phyloP scores from a whole-genome alignment of 2,888 invertebrate species.

The Microchrysa polita region DNA sequence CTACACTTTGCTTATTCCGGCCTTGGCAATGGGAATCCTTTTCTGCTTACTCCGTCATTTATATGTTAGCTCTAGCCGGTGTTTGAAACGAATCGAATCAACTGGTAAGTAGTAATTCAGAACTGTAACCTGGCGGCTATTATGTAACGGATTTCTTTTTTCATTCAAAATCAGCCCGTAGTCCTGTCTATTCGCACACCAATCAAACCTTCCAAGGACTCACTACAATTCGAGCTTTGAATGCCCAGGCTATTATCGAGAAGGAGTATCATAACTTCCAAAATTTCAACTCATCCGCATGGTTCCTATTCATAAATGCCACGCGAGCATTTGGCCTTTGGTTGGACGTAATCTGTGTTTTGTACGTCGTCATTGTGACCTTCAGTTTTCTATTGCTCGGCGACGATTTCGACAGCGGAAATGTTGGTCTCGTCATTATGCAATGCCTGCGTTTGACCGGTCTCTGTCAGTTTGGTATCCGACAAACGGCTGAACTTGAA shows the following conservation, averaged over 20 bases:
- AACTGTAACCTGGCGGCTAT: background rate
- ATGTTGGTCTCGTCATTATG: slow-evolving; percentile 77
- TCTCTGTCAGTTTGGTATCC: slow-evolving; percentile 84
- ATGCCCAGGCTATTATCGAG: slow-evolving; percentile 71
- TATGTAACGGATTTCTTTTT: slow-evolving; percentile 50
- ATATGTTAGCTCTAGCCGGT: slow-evolving; percentile 67
- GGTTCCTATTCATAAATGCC: slow-evolving; percentile 83
- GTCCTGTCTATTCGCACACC: slow-evolving; percentile 81
- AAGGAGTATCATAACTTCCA: slow-evolving; percentile 72
- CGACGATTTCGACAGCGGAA: slow-evolving; percentile 66
- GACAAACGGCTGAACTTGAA: slow-evolving; percentile 85
- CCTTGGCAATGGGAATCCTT: slow-evolving; percentile 68
- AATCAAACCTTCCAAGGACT: slow-evolving; percentile 80
- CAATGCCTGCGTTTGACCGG: slow-evolving; percentile 77
- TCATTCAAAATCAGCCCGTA: slow-evolving; percentile 69
- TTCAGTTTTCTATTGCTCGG: slow-evolving; percentile 80
- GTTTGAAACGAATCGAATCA: slow-evolving; percentile 65
- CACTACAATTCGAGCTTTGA: slow-evolving; percentile 79
- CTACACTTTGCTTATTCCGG: slow-evolving; percentile 70
- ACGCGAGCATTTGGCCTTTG: slow-evolving; percentile 94
- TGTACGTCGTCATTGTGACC: slow-evolving; percentile 86
- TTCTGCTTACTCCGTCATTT: slow-evolving; percentile 70
- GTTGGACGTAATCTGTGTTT: slow-evolving; percentile 86
- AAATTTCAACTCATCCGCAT: slow-evolving; percentile 77
- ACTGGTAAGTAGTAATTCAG: slow-evolving; percentile 57